Evolutionary conservation across 1,140 invertebrate species (phyloP).

Genomic region (Bombus huntii): DNA sequence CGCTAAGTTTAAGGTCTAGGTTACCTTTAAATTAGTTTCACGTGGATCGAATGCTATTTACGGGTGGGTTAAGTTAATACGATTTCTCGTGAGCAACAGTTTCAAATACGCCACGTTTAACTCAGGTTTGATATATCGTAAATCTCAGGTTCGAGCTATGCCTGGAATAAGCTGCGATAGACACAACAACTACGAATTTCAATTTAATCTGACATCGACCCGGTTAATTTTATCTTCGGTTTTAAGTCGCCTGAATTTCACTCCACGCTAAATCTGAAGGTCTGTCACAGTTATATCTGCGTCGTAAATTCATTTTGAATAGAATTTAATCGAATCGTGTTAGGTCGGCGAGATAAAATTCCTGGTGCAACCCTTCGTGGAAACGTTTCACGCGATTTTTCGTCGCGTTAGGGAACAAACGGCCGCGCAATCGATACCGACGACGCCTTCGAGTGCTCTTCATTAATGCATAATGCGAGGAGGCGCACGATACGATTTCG

Average conservation of each 20-base stretch:
- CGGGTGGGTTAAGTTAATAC: too few relatives aligned
- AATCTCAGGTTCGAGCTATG: too few relatives aligned
- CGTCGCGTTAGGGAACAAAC: not conserved
- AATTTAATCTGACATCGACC: not conserved
- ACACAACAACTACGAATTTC: too few relatives aligned
- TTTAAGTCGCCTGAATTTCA: not conserved
- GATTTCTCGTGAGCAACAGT: too few relatives aligned
- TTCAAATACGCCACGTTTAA: too few relatives aligned
- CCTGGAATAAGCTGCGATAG: too few relatives aligned
- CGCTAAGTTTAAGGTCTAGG: too few relatives aligned
- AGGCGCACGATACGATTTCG: not conserved
- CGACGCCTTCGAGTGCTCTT: conserved; percentile 5
- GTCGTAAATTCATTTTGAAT: not conserved
- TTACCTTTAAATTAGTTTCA: too few relatives aligned
- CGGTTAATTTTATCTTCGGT: not conserved
- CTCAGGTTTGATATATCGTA: too few relatives aligned
- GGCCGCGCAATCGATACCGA: conserved; percentile 10
- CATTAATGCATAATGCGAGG: conserved; percentile 12
- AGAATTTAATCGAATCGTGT: not conserved
- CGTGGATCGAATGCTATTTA: too few relatives aligned
- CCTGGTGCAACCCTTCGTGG: too few relatives aligned
- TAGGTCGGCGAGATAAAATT: not conserved
- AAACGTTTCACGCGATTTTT: not conserved
- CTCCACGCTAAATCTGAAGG: too few relatives aligned
- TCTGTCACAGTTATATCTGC: not conserved